Evolutionary conservation across 1,140 invertebrate genomes (phyloP).

Genomic region (Trialeurodes vaporariorum): DNA sequence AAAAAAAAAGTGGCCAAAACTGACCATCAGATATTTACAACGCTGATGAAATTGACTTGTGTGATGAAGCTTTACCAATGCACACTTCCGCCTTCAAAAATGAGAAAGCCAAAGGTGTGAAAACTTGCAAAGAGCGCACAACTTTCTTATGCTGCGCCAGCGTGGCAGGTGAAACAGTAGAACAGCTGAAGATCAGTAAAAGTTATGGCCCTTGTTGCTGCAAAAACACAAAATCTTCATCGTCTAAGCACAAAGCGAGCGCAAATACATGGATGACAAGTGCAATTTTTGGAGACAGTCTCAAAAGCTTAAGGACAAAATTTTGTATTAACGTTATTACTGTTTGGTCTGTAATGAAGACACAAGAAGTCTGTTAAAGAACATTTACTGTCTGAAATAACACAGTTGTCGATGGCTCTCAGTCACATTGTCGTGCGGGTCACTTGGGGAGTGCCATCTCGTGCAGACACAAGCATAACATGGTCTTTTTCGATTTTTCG

Average conservation of each 20-base stretch:
- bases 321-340: too few species aligned
- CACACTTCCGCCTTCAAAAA: constrained; percentile 30
- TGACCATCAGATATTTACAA: constrained; percentile 28
- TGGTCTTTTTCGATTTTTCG: too few species aligned
- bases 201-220: constrained; percentile 13
- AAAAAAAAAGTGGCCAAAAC: too few species aligned
- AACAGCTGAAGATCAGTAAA: constrained; percentile 16
- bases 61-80: constrained; percentile 30
- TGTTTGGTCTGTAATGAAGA: too few species aligned
- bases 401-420: too few species aligned
- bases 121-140: constrained; percentile 32
- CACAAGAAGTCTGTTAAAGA: too few species aligned
- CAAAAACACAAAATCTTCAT: constrained; percentile 11
- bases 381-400: too few species aligned
- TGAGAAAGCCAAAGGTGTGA: constrained; percentile 29
- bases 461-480: too few species aligned
- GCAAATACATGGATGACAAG: constrained; percentile 16
- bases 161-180: constrained; percentile 42
- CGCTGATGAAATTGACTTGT: constrained; percentile 34
- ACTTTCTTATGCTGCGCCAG: constrained; percentile 30
- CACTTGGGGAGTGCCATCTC: too few species aligned
- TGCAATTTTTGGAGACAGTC: constrained; percentile 4
- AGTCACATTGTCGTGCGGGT: too few species aligned
- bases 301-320: too few species aligned
- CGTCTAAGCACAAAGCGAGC: constrained; percentile 11